These are phyloP conservation scores for Ophion obscuratus DNA, from an alignment of 2,888 invertebrate genomes.

Conservation along the genomic window DNA sequence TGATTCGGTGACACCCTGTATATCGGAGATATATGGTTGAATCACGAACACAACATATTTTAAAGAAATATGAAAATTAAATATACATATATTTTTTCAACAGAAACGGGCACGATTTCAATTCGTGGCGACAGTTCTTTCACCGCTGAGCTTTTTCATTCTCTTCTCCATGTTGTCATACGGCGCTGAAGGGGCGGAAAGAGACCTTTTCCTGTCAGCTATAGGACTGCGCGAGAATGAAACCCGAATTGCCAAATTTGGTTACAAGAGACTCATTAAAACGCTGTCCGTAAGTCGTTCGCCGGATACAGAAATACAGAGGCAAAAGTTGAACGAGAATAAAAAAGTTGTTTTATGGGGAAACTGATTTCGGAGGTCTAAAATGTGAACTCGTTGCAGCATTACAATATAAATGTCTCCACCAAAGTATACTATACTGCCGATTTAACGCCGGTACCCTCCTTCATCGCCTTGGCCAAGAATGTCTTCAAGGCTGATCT, in stretches of 20 bases:
- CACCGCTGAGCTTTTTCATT: too few relatives aligned
- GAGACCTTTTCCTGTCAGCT: too few relatives aligned
- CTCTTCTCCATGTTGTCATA: too few relatives aligned
- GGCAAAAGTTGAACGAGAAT: too few relatives aligned
- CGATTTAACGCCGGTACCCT: background rate
- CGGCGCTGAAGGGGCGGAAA: too few relatives aligned
- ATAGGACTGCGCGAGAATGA: too few relatives aligned
- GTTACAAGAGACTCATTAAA: too few relatives aligned
- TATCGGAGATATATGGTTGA: background rate
- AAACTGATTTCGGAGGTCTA: background rate
- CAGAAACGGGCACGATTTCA: too few relatives aligned
- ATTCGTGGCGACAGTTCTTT: too few relatives aligned
- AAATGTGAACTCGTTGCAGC: background rate
- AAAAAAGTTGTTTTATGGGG: background rate
- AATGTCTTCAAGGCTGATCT: background rate
- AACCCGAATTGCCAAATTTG: too few relatives aligned
- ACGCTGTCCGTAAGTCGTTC: too few relatives aligned
- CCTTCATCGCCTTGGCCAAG: background rate
- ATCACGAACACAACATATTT: background rate
- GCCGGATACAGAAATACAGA: too few relatives aligned
- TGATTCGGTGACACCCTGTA: background rate
- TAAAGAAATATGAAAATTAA: background rate
- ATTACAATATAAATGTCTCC: background rate
- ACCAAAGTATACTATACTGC: background rate
- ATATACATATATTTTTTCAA: background rate